Percentiles rank a stretch among this genome's conserved stretches.
Conservation (phyloP, 2,888 invertebrate species). For the Campoplex capitator region DNA sequence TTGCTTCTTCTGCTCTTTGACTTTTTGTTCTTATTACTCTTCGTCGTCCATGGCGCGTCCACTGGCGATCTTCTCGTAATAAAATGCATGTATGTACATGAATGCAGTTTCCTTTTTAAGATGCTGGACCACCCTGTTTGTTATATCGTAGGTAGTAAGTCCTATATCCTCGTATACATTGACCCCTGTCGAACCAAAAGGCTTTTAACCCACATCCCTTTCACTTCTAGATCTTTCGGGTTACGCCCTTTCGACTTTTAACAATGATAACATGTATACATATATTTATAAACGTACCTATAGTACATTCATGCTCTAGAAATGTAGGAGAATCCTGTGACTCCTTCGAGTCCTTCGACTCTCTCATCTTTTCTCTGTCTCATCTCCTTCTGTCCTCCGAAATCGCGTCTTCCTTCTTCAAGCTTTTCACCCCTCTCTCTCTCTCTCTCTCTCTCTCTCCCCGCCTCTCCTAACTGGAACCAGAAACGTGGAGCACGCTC, state of each 20-base stretch:
- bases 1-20: conserved; percentile 29
- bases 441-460: too few species aligned
- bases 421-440: conserved; percentile 15
- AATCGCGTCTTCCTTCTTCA: neutral
- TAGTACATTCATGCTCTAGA: neutral
- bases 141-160: conserved; percentile 60
- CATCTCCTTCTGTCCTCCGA: neutral
- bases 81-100: conserved; percentile 76
- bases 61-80: conserved; percentile 73
- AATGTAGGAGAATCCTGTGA: neutral
- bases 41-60: conserved; percentile 36
- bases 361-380: conserved; percentile 1
- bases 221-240: neutral
- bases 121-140: conserved; percentile 74
- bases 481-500: conserved; percentile 29
- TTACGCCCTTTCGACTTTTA: neutral
- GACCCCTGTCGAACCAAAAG: neutral
- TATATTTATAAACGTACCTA: neutral
- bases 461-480: neutral
- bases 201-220: conserved; percentile 7
- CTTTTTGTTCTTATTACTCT: conserved; percentile 28
- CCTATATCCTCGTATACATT: neutral
- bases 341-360: neutral
- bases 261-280: neutral
- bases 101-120: conserved; percentile 77